A percentile compares a stretch with the other conserved stretches of the same genome.
phyloP scores from a whole-genome alignment of 2,113 vertebrate species.

The Oreocharis arfaki region DNA sequence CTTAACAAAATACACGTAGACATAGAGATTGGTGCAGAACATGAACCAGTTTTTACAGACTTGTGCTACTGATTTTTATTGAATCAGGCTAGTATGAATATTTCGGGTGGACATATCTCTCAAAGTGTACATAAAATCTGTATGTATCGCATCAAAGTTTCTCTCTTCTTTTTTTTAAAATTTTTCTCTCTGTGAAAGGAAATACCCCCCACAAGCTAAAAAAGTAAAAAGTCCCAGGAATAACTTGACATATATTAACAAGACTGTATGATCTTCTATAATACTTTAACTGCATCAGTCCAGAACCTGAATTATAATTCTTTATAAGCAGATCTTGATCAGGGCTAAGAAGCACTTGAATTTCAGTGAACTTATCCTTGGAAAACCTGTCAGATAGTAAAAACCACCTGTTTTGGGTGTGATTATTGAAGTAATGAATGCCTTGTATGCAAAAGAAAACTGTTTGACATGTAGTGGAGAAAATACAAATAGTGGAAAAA shows the following conservation, averaged over 20 bases:
- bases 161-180: rapidly evolving
- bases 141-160: not conserved
- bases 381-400: not conserved
- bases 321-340: not conserved
- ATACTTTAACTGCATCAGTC: not conserved
- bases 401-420: not conserved
- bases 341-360: not conserved
- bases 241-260: not conserved
- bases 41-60: not conserved
- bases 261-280: not conserved
- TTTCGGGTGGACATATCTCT: not conserved
- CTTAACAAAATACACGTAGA: not conserved
- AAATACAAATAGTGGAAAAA: not conserved
- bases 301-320: not conserved
- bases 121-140: not conserved
- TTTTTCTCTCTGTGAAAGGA: not conserved
- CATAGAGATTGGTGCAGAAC: not conserved
- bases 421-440: not conserved
- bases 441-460: not conserved
- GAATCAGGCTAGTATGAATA: not conserved
- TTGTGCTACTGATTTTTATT: not conserved
- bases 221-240: not conserved
- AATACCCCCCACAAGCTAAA: not conserved
- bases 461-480: not conserved
- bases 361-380: not conserved